Evolutionary conservation across 2,113 vertebrate genomes (phyloP).

Genomic region (Fukomys damarensis): DNA sequence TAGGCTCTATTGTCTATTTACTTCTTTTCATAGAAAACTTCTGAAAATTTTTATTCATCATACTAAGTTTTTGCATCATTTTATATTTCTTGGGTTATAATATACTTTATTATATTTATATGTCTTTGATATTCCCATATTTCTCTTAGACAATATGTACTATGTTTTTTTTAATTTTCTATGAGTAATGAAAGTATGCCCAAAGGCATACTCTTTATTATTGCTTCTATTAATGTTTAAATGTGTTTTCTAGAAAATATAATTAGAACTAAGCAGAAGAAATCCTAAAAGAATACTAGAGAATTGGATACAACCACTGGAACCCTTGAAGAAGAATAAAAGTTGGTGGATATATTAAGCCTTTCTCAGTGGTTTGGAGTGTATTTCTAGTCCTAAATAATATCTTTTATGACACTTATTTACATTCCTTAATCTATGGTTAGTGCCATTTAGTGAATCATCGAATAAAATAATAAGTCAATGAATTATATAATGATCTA

Average conservation of each 20-base stretch:
- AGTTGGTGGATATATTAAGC: not conserved
- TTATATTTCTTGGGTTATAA: not conserved
- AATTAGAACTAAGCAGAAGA: not conserved
- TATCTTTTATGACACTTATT: not conserved
- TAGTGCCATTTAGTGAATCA: not conserved
- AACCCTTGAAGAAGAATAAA: not conserved
- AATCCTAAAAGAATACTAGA: not conserved
- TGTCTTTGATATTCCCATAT: not conserved
- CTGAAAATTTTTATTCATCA: not conserved
- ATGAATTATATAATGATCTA: not conserved
- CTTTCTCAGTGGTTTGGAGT: not conserved
- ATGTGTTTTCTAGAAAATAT: not conserved
- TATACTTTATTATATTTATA: not conserved
- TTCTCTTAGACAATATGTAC: not conserved
- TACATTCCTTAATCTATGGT: not conserved
- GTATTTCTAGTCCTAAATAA: not conserved
- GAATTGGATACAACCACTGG: not conserved
- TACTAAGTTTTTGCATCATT: not conserved
- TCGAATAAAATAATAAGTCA: not conserved
- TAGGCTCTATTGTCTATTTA: not conserved
- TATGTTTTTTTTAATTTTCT: not conserved
- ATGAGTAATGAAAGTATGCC: not conserved
- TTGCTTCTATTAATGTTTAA: not conserved
- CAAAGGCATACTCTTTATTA: not conserved
- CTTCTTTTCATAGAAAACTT: not conserved